Base-by-base conservation (phyloP, 1,140 invertebrate species). In the Sycophaga agraensis region DNA sequence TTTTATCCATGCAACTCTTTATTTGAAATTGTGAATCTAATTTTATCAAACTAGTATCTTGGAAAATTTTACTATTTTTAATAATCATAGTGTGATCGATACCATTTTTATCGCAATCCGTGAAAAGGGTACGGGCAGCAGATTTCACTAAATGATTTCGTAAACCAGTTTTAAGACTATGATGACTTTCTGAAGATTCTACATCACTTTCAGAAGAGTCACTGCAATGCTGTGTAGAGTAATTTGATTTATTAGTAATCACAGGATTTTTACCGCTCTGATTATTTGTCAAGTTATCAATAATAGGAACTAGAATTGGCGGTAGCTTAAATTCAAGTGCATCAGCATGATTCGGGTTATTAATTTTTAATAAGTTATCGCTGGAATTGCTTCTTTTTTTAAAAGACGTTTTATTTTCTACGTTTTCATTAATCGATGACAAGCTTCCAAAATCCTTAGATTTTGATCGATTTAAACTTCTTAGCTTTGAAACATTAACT, bases 221-320 rank as follows among this genome's bases (percentile, higher is more conserved):
- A 9, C 51, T 59, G 16, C 61, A 60, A 7, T 63, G 24, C 12
- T 54, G 42, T 7, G 22, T 1, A 37, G 12, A 46, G 37, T n/a
- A 59, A 74, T 73, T 83, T 59, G 22, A 46, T 21, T 16, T 63
- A 17, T 24, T 54, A 34, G 16, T 50, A 14, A 54, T 49, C 7
- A 62, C 63, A 34, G 48, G 43, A 59, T 81, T 82, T 69, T 83
- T 82, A 40, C 81, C 73, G 6, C 82, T 80, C 63, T 82, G 82
- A 63, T 81, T 82, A 24, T 74, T 82, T 28, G 77, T 73, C 64
- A 81, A 70, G 46, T 75, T 82, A 57, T 80, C 77, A 37, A 79
- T 72, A 58, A 88, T 87, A 19, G 88, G 87, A 17, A 86, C 75
- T 63, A 91, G 77, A 72, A 90, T 90, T 14, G 87, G 88, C 31